Percentiles rank a stretch among this genome's conserved stretches.
phyloP scores from a whole-genome alignment of 2,797 vertebrate species.

The Enteromius afrohamiltoni region DNA sequence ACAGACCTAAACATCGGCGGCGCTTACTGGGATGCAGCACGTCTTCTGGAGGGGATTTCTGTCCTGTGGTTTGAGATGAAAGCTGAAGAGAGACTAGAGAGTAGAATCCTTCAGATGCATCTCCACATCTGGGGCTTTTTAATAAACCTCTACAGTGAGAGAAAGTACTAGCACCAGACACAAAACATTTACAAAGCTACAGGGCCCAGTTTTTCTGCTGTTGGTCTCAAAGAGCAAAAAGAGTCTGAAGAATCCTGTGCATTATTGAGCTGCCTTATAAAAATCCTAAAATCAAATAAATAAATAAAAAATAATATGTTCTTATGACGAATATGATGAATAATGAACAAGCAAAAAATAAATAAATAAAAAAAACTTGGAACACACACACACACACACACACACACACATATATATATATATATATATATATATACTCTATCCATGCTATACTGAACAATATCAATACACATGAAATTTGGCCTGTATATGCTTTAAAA shows the following conservation, averaged over 20 bases:
- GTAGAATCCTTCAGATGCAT: constrained; percentile 47
- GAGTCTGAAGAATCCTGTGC: neutral
- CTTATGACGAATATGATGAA: neutral
- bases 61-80: constrained; percentile 59
- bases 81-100: constrained; percentile 51
- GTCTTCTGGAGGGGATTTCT: constrained; percentile 56
- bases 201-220: neutral
- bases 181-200: constrained; percentile 32
- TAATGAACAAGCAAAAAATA: neutral
- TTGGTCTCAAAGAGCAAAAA: constrained; percentile 26
- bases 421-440: too few species aligned
- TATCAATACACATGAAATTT: neutral
- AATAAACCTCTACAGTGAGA: constrained; percentile 54
- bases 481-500: neutral
- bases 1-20: constrained; percentile 39
- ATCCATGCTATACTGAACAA: neutral
- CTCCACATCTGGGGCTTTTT: constrained; percentile 61
- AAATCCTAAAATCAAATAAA: neutral
- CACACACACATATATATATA: too few species aligned
- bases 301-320: neutral
- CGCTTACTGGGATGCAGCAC: constrained; percentile 39
- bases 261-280: neutral
- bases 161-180: constrained; percentile 43
- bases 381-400: too few species aligned
- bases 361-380: neutral